phyloP scores from a whole-genome alignment of 1,140 invertebrate genomes.

The Samia ricini region DNA sequence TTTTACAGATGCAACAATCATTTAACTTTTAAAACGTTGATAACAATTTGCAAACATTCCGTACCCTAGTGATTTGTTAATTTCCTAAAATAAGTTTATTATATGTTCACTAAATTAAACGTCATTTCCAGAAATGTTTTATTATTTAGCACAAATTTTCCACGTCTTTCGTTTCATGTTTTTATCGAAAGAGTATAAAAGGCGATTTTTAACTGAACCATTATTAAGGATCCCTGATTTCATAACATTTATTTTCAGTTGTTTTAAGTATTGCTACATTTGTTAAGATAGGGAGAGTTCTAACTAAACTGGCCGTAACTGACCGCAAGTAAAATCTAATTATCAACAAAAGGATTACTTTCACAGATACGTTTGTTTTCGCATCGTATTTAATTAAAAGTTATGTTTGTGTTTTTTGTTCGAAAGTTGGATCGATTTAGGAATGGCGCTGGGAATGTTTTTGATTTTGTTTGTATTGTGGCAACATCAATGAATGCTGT shows the following conservation, averaged over 20 bases:
- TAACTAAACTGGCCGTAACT: neutral
- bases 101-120: neutral
- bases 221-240: neutral
- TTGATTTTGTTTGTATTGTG: slow-evolving; percentile 7
- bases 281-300: neutral
- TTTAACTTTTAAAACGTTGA: neutral
- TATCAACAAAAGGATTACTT: slow-evolving; percentile 12
- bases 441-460: slow-evolving; percentile 3
- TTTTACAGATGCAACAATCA: neutral
- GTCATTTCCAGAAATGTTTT: neutral
- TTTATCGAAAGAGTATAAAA: neutral
- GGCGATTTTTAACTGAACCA: neutral
- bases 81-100: neutral
- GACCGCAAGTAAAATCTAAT: slow-evolving; percentile 13
- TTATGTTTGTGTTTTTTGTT: slow-evolving; percentile 7
- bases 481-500: neutral
- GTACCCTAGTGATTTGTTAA: neutral
- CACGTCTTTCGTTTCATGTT: neutral
- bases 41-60: no score
- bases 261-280: neutral
- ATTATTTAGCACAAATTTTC: neutral
- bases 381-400: slow-evolving; percentile 13
- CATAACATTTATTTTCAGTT: neutral
- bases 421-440: slow-evolving; percentile 1
- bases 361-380: slow-evolving; percentile 14